Base-by-base conservation (phyloP, 1,140 invertebrate species). In the Eumeta japonica region DNA sequence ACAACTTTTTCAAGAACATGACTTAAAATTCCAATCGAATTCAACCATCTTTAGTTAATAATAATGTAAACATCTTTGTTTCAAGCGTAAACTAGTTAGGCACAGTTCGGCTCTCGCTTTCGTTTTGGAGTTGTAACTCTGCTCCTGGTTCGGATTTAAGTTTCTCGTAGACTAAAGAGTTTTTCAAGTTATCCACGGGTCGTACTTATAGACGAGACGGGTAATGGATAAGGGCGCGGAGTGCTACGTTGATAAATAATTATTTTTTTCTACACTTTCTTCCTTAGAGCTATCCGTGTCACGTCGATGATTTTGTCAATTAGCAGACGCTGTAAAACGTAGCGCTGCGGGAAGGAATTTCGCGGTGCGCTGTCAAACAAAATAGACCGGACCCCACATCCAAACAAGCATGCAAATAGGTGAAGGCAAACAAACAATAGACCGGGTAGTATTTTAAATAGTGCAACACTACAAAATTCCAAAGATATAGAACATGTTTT, bases 111-210 rank as follows among this genome's bases (percentile, higher is more conserved):
- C 37, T 54, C 49, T 55, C 57, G 58, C 37, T 35, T 65, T 67
- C 52, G 58, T 52, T 73, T 16, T 70, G 18, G 57, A n/a, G n/a
- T n/a, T n/a, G n/a, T n/a, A n/a, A n/a, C n/a, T n/a, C n/a, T n/a
- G n/a, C n/a, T 64, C 62, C 60, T 59, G 61, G 40, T 33, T 45
- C 48, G 44, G 68, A 66, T 41, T 68, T 73, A 73, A 71, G 66
- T 71, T 73, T 67, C 68, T 52, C 50, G 68, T 73, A 73, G 62
- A 70, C 63, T 63, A 62, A 58, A 73, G 60, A 68, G 58, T 65
- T 66, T 59, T 61, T 52, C 45, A 59, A 45, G 50, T 46, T 33
- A 54, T 60, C 57, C 60, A 60, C 52, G 63, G 49, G 55, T 44
- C 14, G 35, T 24, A 31, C n/a, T n/a, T n/a, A n/a, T n/a, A n/a